Percentiles rank a stretch among this genome's conserved stretches.
Evolutionary conservation across 1,140 invertebrate genomes (phyloP).

Genomic region (Leptinotarsa lineolata): DNA sequence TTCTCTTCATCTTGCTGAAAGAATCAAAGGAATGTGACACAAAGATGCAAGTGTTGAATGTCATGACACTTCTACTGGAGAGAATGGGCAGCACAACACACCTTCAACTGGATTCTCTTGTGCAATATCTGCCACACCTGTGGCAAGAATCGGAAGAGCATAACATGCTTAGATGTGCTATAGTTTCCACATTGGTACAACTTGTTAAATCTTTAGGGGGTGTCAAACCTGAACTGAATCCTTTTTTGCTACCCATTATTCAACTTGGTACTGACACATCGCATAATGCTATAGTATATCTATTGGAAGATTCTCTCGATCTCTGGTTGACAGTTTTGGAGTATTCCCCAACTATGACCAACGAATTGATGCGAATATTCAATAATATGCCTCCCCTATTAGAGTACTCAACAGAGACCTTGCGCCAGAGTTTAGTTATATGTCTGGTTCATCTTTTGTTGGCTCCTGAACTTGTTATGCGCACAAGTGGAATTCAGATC

Average conservation of each 20-base stretch:
- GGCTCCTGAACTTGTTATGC: constrained; percentile 77
- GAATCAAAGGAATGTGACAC: constrained; percentile 91
- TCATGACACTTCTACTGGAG: constrained; percentile 88
- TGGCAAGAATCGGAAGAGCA: constrained; percentile 88
- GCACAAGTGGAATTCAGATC: constrained; percentile 70
- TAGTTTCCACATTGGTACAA: constrained; percentile 83
- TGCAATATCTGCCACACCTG: constrained; percentile 81
- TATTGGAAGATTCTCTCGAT: constrained; percentile 89
- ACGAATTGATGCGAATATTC: constrained; percentile 73
- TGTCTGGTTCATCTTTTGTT: constrained; percentile 84
- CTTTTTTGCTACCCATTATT: constrained; percentile 78
- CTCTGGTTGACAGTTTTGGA: constrained; percentile 86
- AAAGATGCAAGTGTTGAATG: constrained; percentile 90
- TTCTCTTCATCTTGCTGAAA: constrained; percentile 83
- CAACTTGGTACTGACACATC: constrained; percentile 78
- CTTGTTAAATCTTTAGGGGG: constrained; percentile 70
- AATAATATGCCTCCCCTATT: constrained; percentile 74
- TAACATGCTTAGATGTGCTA: constrained; percentile 89
- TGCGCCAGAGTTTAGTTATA: constrained; percentile 77
- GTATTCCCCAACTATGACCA: constrained; percentile 66
- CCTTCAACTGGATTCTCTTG: constrained; percentile 71
- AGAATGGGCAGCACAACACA: constrained; percentile 77
- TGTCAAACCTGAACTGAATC: constrained; percentile 65
- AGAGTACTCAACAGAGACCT: constrained; percentile 82
- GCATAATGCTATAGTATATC: constrained; percentile 82